Conservation (phyloP, 30 jellyfish, hydroid and myxozoan genomes). For the Clytia hemisphaerica region DNA sequence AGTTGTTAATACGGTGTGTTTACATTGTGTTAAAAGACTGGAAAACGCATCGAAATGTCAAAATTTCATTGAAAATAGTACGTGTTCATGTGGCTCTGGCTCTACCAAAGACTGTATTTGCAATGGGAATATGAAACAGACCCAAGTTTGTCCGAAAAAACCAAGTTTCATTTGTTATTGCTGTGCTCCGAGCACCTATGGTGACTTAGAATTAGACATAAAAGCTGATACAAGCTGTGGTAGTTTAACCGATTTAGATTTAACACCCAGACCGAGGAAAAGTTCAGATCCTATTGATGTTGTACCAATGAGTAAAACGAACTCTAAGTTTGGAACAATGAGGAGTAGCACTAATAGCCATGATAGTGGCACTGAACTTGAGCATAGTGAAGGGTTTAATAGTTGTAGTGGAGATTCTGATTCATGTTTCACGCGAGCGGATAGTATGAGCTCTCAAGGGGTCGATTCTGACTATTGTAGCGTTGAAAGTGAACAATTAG, state of each 20-base stretch:
- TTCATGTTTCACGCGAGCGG: not conserved
- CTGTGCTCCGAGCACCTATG: constrained; percentile 37
- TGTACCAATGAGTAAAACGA: constrained; percentile 2
- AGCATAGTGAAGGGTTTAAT: not conserved
- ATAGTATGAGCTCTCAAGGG: constrained; percentile 24
- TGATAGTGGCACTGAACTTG: constrained; percentile 43
- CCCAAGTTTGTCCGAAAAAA: not conserved
- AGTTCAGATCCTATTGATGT: constrained; percentile 27
- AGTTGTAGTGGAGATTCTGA: constrained; percentile 5
- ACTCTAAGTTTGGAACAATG: not conserved
- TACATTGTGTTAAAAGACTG: not conserved
- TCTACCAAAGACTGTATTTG: not conserved
- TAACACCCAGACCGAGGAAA: constrained; percentile 17
- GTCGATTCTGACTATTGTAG: constrained; percentile 82
- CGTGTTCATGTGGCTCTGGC: not conserved
- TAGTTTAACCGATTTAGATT: not conserved
- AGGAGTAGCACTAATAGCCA: constrained; percentile 23
- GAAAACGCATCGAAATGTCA: too few species aligned
- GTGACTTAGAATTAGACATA: not conserved
- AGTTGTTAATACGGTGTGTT: not conserved
- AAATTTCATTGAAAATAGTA: not conserved
- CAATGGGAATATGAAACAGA: not conserved
- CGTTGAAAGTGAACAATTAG: constrained; percentile 65
- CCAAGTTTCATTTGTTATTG: constrained; percentile 72
- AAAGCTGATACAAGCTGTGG: not conserved